These are phyloP conservation scores for Pristionchus fissidentatus DNA, from an alignment of 2,888 invertebrate genomes.

Conservation along the genomic window DNA sequence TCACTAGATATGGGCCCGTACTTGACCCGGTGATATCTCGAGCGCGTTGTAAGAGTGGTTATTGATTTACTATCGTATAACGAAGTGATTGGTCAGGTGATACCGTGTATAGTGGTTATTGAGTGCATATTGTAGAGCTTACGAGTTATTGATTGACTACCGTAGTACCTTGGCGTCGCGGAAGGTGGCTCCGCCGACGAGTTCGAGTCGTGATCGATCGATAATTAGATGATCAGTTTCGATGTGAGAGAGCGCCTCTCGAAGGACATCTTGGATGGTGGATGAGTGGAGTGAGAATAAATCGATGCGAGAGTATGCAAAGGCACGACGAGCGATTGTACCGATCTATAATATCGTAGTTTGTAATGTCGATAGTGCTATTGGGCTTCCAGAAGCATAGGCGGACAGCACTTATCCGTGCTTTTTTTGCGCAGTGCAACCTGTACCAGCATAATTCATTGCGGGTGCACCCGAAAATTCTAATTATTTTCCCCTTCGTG, in stretches of 20 bases:
- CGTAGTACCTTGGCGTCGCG: background rate
- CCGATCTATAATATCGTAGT: background rate
- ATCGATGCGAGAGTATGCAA: background rate
- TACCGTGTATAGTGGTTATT: too few relatives aligned
- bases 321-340: constrained; percentile 1
- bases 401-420: too few relatives aligned
- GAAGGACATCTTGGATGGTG: constrained; percentile 10
- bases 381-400: too few relatives aligned
- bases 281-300: background rate
- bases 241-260: background rate
- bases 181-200: background rate
- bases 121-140: background rate
- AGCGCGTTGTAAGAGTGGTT: too few relatives aligned
- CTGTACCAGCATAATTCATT: too few relatives aligned
- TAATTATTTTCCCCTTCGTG: too few relatives aligned
- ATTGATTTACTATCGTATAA: too few relatives aligned
- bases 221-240: background rate
- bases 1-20: background rate
- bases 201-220: background rate
- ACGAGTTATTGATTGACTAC: background rate
- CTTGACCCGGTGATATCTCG: constrained; percentile 12
- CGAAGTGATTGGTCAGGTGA: too few relatives aligned
- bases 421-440: too few relatives aligned
- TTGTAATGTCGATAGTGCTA: too few relatives aligned
- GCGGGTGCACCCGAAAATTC: too few relatives aligned